phyloP scores from a whole-genome alignment of 2,113 vertebrate species.

The Percina caprodes region DNA sequence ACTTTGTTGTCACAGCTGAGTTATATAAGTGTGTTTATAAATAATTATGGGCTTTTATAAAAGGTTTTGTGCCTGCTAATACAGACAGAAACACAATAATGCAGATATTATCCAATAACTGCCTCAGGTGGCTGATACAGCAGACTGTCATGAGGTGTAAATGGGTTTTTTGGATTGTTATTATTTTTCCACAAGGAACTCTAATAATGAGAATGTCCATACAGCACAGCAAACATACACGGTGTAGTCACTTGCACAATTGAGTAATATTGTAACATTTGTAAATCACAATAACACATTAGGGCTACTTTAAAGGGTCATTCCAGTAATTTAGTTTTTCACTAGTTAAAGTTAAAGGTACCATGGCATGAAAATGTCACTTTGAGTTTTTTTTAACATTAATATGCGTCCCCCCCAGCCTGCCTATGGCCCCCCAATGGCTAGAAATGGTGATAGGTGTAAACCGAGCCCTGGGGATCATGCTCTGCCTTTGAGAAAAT shows the following conservation, averaged over 20 bases:
- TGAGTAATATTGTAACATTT: neutral
- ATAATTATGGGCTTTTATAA: conserved; percentile 11
- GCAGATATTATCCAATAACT: neutral
- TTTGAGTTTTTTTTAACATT: too few relatives aligned
- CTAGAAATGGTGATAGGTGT: too few relatives aligned
- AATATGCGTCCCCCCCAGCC: too few relatives aligned
- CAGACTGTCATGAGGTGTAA: conserved; percentile 8
- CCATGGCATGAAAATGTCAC: too few relatives aligned
- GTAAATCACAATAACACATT: neutral
- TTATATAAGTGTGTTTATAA: neutral
- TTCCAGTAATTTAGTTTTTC: too few relatives aligned
- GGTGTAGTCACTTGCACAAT: neutral
- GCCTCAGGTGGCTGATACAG: conserved; percentile 30
- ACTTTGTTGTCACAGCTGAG: conserved; percentile 1
- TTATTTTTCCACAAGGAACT: neutral
- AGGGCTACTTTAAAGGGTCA: neutral
- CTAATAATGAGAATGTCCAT: neutral
- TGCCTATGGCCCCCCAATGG: too few relatives aligned
- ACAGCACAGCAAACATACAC: neutral
- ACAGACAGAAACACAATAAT: neutral
- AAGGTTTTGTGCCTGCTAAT: neutral
- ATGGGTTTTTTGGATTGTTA: conserved; percentile 1
- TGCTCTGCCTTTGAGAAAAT: too few relatives aligned
- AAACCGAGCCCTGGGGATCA: too few relatives aligned
- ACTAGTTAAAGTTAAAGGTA: too few relatives aligned